Conservation (phyloP, 1,140 invertebrate species). For the Metopolophium dirhodum region DNA sequence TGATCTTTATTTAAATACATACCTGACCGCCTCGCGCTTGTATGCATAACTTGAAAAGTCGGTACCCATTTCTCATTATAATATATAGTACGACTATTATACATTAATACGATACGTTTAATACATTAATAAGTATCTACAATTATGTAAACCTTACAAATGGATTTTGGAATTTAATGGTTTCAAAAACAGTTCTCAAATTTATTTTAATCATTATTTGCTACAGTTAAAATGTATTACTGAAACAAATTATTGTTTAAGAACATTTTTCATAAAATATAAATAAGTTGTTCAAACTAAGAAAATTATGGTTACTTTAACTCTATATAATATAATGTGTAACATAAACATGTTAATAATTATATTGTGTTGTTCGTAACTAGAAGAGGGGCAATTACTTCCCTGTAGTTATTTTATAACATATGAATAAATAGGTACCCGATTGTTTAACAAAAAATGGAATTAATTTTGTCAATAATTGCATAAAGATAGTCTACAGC, state of each 20-base stretch:
- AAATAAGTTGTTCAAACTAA: neutral
- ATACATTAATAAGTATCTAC: neutral
- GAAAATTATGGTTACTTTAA: neutral
- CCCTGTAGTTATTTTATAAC: neutral
- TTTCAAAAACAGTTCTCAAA: neutral
- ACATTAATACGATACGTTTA: neutral
- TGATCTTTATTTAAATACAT: slow-evolving; percentile 18
- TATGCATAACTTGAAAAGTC: neutral
- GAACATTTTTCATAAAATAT: neutral
- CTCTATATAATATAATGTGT: no score
- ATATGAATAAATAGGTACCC: neutral
- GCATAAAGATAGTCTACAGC: neutral
- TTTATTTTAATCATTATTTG: neutral
- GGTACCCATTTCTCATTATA: neutral
- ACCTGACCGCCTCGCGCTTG: neutral
- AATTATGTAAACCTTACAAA: neutral
- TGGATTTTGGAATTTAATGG: neutral
- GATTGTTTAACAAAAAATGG: neutral
- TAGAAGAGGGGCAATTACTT: neutral
- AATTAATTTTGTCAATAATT: neutral
- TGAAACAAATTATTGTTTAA: neutral
- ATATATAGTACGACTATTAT: neutral
- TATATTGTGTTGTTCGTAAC: neutral
- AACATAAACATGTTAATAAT: neutral
- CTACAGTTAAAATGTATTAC: neutral